Evolutionary conservation across 1,140 invertebrate species (phyloP).

Genomic region (Oedothorax gibbosus): DNA sequence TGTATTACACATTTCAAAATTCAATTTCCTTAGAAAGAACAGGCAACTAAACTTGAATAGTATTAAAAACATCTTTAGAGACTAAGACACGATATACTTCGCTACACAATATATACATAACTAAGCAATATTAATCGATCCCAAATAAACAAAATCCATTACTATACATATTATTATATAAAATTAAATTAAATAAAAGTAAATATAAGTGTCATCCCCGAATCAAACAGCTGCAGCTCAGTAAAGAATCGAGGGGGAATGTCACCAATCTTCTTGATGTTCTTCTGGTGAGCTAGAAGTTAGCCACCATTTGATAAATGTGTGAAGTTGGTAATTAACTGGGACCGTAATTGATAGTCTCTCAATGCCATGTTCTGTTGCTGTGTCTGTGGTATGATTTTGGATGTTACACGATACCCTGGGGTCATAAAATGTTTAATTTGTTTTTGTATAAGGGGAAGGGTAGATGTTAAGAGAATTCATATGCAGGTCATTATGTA

Average conservation of each 20-base stretch:
- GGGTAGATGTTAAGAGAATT: not conserved
- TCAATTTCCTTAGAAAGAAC: too few species aligned
- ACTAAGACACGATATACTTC: too few species aligned
- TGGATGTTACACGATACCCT: not conserved
- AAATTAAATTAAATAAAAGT: constrained; percentile 7
- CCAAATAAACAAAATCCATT: not conserved
- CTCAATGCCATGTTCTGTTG: constrained; percentile 2
- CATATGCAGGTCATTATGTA: not conserved
- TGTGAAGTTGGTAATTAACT: constrained; percentile 50
- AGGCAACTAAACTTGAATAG: too few species aligned
- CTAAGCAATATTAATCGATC: too few species aligned
- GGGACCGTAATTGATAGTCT: constrained; percentile 43
- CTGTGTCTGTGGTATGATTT: constrained; percentile 4
- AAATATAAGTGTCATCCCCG: constrained; percentile 22
- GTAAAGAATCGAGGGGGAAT: not conserved
- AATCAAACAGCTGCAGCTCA: constrained; percentile 27
- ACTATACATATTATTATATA: not conserved
- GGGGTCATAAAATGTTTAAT: constrained; percentile 13
- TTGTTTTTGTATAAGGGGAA: not conserved
- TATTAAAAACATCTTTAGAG: too few species aligned
- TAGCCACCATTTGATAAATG: constrained; percentile 30
- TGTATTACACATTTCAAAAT: too few species aligned
- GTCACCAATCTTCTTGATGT: constrained; percentile 6
- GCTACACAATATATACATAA: too few species aligned
- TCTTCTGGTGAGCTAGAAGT: not conserved